These are phyloP conservation scores for Spinus olivaceus DNA, from an alignment of 2,797 vertebrate genomes.

Conservation along the genomic window DNA sequence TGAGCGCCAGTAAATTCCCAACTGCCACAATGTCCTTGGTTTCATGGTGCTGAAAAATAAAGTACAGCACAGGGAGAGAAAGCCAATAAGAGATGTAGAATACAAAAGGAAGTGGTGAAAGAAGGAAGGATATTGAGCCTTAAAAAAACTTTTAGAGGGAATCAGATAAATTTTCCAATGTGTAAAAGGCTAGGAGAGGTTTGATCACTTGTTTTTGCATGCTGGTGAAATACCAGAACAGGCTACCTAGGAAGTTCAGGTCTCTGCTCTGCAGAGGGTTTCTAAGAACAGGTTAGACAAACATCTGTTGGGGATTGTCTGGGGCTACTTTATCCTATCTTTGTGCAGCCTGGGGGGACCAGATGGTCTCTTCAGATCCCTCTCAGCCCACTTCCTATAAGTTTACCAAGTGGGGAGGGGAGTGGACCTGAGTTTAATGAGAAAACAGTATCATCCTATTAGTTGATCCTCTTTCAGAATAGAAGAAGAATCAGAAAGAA, in stretches of 20 bases:
- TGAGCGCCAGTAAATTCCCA: neutral
- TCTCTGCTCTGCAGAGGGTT: neutral
- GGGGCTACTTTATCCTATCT: conserved; percentile 43
- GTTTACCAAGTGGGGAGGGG: neutral
- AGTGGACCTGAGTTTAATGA: neutral
- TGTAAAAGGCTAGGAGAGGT: neutral
- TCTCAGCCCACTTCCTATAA: neutral
- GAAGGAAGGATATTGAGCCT: neutral
- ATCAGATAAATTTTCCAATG: neutral
- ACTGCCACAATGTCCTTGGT: accelerated
- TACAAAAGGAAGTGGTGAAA: neutral
- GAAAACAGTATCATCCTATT: neutral
- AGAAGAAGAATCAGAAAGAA: neutral
- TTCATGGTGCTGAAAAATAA: neutral
- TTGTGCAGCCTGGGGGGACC: neutral
- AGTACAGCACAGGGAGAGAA: neutral
- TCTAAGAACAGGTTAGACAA: conserved; percentile 58
- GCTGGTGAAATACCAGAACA: conserved; percentile 21
- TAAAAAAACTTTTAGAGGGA: neutral
- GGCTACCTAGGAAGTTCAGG: neutral
- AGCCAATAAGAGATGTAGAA: neutral
- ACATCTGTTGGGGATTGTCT: conserved; percentile 57
- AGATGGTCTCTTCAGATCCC: conserved; percentile 43
- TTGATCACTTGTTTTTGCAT: neutral
- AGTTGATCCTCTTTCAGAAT: neutral